Base-by-base conservation (phyloP, 92 coral and sea anemone genomes). In the Micromussa lordhowensis region DNA sequence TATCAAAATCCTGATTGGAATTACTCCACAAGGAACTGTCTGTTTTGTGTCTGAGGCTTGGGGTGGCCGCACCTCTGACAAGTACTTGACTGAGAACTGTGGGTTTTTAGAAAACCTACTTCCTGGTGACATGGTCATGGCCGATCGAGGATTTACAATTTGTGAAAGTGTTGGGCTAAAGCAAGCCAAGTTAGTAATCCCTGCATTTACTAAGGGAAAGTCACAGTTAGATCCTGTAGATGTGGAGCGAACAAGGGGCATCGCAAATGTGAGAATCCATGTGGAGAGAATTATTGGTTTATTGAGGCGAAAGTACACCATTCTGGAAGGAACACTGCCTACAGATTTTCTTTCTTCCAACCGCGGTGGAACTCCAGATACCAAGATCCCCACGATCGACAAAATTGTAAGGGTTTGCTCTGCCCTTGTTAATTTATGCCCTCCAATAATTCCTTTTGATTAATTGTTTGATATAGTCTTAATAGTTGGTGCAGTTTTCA, bases 401-500 rank as follows among this genome's bases (percentile, higher is more conserved):
- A 73, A 85, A 31, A 80, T 92, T 71, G 76, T 89, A 32, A 88
- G 94, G 75, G 92, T 92, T 75, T 89, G 94, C 63, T 92, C 94
- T 7, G 94, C 92, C 68, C 92, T 89, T 68, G 92, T 92, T 57
- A 92, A 92, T 70, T 78, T 88, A 44, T 88, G 92, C 48, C 92
- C 94, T 55, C 94, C 92, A 63, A 88, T 89, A 77, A 76, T 88
- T 77, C 92, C 94, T 83, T 91, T 88, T 83, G 92, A 91, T 78
- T 91, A 88, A 70, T 75, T 35, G 79, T 32, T 9, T 53, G 58
- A 76, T 7, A 76, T 54, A 55, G 21, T 51, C 40, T 48, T 78
- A 54, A 78, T 78, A 6, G 82, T 78, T 16, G 68, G 82, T 78
- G 82, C 82, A 78, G 68, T 78, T 78, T 78, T 51, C 68, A 68